A percentile compares a stretch with the other conserved stretches of the same genome.
These are phyloP conservation scores for Cataglyphis cursor DNA, from an alignment of 2,888 invertebrate genomes.

Conservation along the genomic window DNA sequence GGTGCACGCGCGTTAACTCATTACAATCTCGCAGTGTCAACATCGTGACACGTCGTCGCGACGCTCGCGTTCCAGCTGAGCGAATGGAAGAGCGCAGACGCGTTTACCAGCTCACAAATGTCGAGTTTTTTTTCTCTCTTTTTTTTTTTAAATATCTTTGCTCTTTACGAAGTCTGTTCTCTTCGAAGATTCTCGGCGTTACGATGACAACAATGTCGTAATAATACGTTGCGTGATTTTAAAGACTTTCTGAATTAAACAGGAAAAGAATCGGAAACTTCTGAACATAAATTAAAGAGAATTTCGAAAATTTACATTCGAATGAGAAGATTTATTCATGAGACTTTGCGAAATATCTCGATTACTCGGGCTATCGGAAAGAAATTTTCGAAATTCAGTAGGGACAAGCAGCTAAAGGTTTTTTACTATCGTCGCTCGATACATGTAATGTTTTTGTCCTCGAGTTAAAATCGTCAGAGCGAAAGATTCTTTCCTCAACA, in stretches of 20 bases:
- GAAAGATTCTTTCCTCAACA: background rate
- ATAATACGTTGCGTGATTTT: background rate
- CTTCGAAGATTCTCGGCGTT: background rate
- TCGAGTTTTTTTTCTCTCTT: background rate
- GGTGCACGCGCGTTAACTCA: slow-evolving; percentile 36
- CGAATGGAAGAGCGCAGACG: slow-evolving; percentile 23
- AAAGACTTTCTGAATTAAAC: background rate
- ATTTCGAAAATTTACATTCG: slow-evolving; percentile 10
- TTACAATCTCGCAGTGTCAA: slow-evolving; percentile 50
- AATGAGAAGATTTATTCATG: background rate
- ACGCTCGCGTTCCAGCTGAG: slow-evolving; percentile 4
- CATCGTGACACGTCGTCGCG: background rate
- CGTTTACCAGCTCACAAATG: background rate
- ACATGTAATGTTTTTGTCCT: background rate
- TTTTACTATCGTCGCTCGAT: background rate
- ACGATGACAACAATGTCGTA: background rate
- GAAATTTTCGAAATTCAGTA: background rate
- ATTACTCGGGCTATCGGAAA: background rate
- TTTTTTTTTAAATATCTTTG: background rate
- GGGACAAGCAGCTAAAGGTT: background rate
- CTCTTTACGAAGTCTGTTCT: background rate
- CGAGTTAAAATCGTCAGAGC: background rate
- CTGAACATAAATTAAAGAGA: background rate
- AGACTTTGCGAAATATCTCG: background rate
- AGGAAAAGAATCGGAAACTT: background rate